phyloP scores from a whole-genome alignment of 1,140 invertebrate genomes.

The Atta cephalotes region DNA sequence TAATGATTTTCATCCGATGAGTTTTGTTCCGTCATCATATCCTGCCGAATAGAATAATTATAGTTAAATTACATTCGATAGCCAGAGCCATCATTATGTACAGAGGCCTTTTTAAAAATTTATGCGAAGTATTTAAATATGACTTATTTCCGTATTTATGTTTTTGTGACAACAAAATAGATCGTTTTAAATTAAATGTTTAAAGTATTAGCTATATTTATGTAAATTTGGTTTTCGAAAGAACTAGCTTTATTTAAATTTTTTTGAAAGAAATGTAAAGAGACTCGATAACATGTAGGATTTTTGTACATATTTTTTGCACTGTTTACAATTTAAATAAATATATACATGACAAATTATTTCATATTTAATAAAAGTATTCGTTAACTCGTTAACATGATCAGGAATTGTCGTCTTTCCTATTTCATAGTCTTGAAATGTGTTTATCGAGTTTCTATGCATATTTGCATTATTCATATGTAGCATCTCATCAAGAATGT shows the following conservation, averaged over 20 bases:
- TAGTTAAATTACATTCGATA: conserved; percentile 15
- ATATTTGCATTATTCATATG: not conserved
- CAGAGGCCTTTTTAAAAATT: conserved; percentile 4
- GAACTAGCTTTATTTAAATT: not conserved
- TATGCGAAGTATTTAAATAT: not conserved
- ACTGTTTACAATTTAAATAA: not conserved
- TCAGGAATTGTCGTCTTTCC: not conserved
- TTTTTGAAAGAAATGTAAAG: not conserved
- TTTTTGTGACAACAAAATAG: not conserved
- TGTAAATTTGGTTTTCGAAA: not conserved
- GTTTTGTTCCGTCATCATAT: not conserved
- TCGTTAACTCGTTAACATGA: not conserved
- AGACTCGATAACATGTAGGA: not conserved
- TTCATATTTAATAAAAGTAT: not conserved
- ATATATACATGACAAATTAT: not conserved
- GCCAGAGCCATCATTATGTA: not conserved
- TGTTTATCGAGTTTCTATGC: not conserved
- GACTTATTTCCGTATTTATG: not conserved
- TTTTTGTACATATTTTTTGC: too few species aligned
- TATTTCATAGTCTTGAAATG: not conserved
- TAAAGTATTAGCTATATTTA: conserved; percentile 1
- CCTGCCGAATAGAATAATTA: not conserved
- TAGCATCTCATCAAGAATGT: not conserved
- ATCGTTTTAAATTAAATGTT: not conserved
- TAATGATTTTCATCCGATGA: not conserved